phyloP scores from a whole-genome alignment of 92 coral and sea anemone genomes.

The Palythoa caribaeorum region DNA sequence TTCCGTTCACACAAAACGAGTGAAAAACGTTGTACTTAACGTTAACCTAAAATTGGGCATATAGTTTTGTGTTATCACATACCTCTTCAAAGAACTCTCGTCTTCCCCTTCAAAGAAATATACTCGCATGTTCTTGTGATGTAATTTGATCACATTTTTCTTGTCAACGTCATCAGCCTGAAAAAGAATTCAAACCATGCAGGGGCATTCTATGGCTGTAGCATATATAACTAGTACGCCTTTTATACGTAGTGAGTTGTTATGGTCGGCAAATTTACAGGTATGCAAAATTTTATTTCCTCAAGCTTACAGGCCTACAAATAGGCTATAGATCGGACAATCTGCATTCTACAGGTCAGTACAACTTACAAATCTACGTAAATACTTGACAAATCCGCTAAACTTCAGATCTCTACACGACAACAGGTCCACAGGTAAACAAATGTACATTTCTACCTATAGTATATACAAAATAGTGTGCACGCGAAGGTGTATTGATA shows the following conservation, averaged over 20 bases:
- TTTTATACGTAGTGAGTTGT: too few species aligned
- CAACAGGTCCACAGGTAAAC: neutral
- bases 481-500: too few species aligned
- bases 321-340: neutral
- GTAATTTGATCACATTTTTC: constrained; percentile 79
- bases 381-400: neutral
- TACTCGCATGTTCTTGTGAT: constrained; percentile 75
- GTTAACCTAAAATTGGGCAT: neutral
- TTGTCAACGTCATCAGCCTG: constrained; percentile 85
- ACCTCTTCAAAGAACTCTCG: constrained; percentile 77
- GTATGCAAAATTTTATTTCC: too few species aligned
- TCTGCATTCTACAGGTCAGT: neutral
- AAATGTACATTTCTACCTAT: neutral
- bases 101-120: constrained; percentile 77
- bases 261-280: too few species aligned
- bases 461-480: too few species aligned
- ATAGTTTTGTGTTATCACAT: neutral
- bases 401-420: neutral
- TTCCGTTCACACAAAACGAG: too few species aligned
- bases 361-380: neutral
- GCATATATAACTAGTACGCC: neutral
- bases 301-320: too few species aligned
- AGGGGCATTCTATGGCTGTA: neutral
- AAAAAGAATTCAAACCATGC: neutral
- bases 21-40: too few species aligned